Conservation (phyloP, 1,140 invertebrate species). For the Mamestra configurata region DNA sequence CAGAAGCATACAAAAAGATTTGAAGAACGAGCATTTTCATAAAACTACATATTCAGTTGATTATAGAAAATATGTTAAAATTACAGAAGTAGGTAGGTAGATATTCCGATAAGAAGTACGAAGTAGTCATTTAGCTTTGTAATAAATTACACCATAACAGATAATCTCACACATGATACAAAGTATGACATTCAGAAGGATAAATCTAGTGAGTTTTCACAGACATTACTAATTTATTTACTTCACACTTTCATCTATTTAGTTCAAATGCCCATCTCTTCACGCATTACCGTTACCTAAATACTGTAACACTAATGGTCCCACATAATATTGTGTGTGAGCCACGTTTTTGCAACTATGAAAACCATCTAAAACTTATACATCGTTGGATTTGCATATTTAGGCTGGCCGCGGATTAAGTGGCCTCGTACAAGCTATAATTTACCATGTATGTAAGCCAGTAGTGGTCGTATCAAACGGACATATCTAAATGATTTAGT, state of each 20-base stretch:
- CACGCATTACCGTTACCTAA: conserved; percentile 49
- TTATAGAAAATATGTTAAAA: conserved; percentile 21
- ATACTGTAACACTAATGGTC: conserved; percentile 61
- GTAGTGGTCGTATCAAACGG: conserved; percentile 38
- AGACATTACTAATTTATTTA: conserved; percentile 40
- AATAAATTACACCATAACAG: conserved; percentile 22
- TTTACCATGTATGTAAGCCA: conserved; percentile 40
- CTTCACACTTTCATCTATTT: conserved; percentile 14
- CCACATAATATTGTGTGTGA: conserved; percentile 68
- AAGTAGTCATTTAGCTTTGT: conserved; percentile 24
- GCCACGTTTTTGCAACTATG: conserved; percentile 47
- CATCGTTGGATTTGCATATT: conserved; percentile 49
- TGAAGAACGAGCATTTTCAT: background rate
- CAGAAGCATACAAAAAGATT: conserved; percentile 16
- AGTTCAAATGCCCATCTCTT: conserved; percentile 18
- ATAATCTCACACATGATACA: conserved; percentile 34
- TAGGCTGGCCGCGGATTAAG: conserved; percentile 33
- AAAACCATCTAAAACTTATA: conserved; percentile 46
- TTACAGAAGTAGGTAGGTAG: conserved; percentile 31
- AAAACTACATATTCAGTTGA: conserved; percentile 16
- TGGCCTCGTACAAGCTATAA: conserved; percentile 37
- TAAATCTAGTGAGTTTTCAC: conserved; percentile 28
- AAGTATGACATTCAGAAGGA: conserved; percentile 37
- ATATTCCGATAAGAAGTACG: conserved; percentile 18
- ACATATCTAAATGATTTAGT: conserved; percentile 47